Evolutionary conservation across 2,113 vertebrate genomes (phyloP).

Genomic region (Camarhynchus parvulus): DNA sequence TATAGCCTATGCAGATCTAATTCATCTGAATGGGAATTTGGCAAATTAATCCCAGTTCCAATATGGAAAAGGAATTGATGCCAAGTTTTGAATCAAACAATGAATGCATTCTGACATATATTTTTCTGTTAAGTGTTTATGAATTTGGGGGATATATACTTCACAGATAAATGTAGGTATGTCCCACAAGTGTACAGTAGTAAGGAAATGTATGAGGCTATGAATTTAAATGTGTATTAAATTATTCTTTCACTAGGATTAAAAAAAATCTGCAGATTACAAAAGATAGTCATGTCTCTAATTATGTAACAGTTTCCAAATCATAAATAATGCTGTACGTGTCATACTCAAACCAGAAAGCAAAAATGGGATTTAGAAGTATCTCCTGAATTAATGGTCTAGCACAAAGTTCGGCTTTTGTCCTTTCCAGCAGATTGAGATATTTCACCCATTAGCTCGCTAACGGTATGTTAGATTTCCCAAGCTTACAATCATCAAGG

Average conservation of each 20-base stretch:
- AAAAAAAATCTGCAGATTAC: not conserved
- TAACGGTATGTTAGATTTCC: not conserved
- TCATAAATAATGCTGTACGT: constrained; percentile 21
- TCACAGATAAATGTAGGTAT: not conserved
- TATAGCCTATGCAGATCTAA: constrained; percentile 36
- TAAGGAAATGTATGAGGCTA: not conserved
- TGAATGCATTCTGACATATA: not conserved
- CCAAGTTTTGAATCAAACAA: not conserved
- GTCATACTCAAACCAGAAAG: not conserved
- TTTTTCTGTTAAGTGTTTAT: not conserved
- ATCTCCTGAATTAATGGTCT: constrained; percentile 4
- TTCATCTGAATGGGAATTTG: constrained; percentile 8
- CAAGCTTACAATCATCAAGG: not conserved
- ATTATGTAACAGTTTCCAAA: constrained; percentile 26
- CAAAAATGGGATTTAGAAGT: not conserved
- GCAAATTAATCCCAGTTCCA: constrained; percentile 21
- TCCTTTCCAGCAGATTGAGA: not conserved
- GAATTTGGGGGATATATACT: not conserved
- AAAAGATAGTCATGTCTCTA: constrained; percentile 7
- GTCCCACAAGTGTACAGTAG: not conserved
- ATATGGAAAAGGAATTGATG: not conserved
- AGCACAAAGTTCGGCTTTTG: not conserved
- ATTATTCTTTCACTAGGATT: not conserved
- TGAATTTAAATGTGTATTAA: constrained; percentile 43
- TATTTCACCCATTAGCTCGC: not conserved